These are phyloP conservation scores for Sebastes minor DNA, from an alignment of 2,797 vertebrate genomes.

Conservation along the genomic window DNA sequence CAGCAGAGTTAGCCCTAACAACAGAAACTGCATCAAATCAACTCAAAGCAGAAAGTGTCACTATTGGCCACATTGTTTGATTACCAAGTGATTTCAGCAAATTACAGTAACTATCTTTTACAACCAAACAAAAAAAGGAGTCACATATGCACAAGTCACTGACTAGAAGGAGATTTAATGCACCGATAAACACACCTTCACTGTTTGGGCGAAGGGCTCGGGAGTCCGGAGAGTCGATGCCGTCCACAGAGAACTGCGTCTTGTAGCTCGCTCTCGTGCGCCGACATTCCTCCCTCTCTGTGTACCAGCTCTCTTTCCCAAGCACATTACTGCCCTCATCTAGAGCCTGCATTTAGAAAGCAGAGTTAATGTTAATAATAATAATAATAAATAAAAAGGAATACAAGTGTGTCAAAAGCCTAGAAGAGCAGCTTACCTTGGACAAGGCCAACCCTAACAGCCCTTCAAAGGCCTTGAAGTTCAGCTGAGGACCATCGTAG, in stretches of 20 bases:
- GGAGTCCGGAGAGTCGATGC: slow-evolving; percentile 84
- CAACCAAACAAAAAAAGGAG: not conserved
- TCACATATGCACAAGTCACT: not conserved
- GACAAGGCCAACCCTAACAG: slow-evolving; percentile 91
- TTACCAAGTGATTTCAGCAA: not conserved
- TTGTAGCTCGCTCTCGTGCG: slow-evolving; percentile 67
- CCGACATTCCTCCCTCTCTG: slow-evolving; percentile 80
- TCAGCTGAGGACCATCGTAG: slow-evolving; percentile 91
- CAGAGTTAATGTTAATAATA: not conserved
- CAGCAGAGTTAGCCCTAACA: not conserved
- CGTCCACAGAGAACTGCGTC: slow-evolving; percentile 86
- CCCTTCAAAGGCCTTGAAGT: slow-evolving; percentile 94
- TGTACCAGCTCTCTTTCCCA: slow-evolving; percentile 84
- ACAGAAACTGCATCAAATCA: not conserved
- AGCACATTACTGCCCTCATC: slow-evolving; percentile 85
- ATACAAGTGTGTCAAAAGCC: not conserved
- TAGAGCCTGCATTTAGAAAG: slow-evolving; percentile 80
- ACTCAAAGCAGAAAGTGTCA: not conserved
- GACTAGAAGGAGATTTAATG: not conserved
- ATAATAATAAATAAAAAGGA: not conserved
- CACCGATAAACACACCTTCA: slow-evolving; percentile 81
- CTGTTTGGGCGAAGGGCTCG: slow-evolving; percentile 79
- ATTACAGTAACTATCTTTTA: not conserved
- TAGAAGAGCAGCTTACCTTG: slow-evolving; percentile 82
- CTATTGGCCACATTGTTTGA: not conserved